A percentile compares a stretch with the other conserved stretches of the same genome.
Evolutionary conservation across 1,140 invertebrate genomes (phyloP).

Genomic region (Acromyrmex echinatior): DNA sequence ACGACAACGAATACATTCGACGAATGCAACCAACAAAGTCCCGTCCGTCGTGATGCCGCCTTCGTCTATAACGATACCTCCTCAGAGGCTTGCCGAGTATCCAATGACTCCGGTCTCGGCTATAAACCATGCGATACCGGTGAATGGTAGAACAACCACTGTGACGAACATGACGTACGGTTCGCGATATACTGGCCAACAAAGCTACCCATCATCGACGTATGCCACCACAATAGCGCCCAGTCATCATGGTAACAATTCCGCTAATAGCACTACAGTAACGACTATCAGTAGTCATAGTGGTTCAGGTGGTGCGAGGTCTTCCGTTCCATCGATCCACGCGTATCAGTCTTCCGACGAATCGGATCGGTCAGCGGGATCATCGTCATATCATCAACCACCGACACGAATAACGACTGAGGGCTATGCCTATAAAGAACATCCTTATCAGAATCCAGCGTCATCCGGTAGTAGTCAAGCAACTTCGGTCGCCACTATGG

Average conservation of each 20-base stretch:
- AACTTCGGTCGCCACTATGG: constrained; percentile 40
- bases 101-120: constrained; percentile 58
- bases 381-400: constrained; percentile 58
- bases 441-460: constrained; percentile 72
- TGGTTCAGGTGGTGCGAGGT: constrained; percentile 67
- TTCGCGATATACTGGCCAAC: constrained; percentile 70
- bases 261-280: constrained; percentile 81
- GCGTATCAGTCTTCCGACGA: constrained; percentile 73
- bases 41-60: constrained; percentile 40
- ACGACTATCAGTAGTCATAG: constrained; percentile 74
- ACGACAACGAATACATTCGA: constrained; percentile 70
- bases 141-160: constrained; percentile 78
- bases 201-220: constrained; percentile 72
- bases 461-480: constrained; percentile 58
- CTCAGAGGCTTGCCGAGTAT: constrained; percentile 76
- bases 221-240: constrained; percentile 83
- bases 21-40: constrained; percentile 60
- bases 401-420: constrained; percentile 64
- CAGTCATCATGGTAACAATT: constrained; percentile 80
- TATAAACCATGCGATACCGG: constrained; percentile 68
- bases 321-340: constrained; percentile 74
- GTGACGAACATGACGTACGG: constrained; percentile 73
- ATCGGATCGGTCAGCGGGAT: constrained; percentile 45
- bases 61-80: constrained; percentile 53
- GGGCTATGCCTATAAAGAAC: constrained; percentile 79